phyloP scores from a whole-genome alignment of 2,888 invertebrate species.

The Chrysodeixis includens region DNA sequence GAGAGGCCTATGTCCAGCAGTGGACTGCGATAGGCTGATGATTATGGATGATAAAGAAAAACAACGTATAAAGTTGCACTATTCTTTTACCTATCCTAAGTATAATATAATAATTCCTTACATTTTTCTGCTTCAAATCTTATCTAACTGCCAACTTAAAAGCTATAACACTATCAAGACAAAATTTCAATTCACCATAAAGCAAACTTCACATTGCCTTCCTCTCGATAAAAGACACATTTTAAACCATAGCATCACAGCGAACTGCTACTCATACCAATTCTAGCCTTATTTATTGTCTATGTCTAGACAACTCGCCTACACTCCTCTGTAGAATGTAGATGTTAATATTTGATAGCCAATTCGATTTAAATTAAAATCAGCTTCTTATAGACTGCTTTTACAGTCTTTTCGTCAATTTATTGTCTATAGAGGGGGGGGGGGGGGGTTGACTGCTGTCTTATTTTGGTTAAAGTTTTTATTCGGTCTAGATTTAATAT shows the following conservation, averaged over 20 bases:
- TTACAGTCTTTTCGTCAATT: not conserved
- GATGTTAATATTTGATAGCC: constrained; percentile 17
- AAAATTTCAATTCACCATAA: not conserved
- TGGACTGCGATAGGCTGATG: too few species aligned
- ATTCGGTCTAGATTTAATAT: too few species aligned
- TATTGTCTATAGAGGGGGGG: not conserved
- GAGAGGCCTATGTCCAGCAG: too few species aligned
- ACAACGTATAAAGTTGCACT: too few species aligned
- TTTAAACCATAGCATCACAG: not conserved
- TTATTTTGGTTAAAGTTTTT: too few species aligned
- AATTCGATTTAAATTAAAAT: constrained; percentile 22
- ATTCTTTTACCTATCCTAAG: too few species aligned
- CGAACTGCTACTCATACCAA: constrained; percentile 19
- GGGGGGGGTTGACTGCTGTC: too few species aligned
- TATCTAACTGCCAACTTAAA: too few species aligned
- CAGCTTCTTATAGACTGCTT: not conserved
- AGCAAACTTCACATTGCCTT: not conserved
- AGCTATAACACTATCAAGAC: too few species aligned
- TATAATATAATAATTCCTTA: too few species aligned
- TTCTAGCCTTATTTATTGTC: constrained; percentile 26
- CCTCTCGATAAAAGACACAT: not conserved
- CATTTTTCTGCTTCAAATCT: too few species aligned
- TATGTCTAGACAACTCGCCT: constrained; percentile 32
- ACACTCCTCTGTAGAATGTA: constrained; percentile 28
- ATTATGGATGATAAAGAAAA: too few species aligned